Conservation (phyloP, 2,797 vertebrate species). For the Emydoidea blandingii region DNA sequence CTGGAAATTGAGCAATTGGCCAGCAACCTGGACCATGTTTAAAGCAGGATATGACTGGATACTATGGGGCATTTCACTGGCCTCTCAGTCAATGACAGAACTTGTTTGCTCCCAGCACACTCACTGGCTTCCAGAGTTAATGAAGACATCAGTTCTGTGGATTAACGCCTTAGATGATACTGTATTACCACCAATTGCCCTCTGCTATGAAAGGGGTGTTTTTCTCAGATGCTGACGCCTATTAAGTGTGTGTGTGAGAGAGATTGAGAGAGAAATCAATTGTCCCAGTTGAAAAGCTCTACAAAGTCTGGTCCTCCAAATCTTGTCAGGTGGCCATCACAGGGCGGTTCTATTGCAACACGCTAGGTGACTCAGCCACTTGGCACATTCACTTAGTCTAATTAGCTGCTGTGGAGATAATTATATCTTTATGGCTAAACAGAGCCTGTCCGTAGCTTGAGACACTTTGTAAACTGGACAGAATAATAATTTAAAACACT, state of each 20-base stretch:
- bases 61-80: rapidly evolving
- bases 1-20: neutral
- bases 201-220: conserved; percentile 57
- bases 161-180: conserved; percentile 62
- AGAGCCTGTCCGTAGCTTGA: conserved; percentile 58
- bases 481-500: conserved; percentile 65
- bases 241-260: conserved; percentile 14
- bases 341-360: conserved; percentile 67
- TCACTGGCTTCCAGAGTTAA: conserved; percentile 56
- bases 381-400: conserved; percentile 57
- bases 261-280: conserved; percentile 55
- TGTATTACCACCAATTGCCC: conserved; percentile 55
- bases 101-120: neutral
- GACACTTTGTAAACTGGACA: conserved; percentile 46
- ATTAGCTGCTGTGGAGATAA: conserved; percentile 45
- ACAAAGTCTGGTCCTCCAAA: conserved; percentile 31
- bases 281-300: conserved; percentile 50
- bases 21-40: neutral
- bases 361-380: conserved; percentile 21
- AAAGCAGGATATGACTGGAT: neutral
- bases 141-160: conserved; percentile 45
- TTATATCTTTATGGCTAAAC: conserved; percentile 65
- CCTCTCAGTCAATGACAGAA: conserved; percentile 29
- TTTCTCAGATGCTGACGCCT: conserved; percentile 38
- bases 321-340: conserved; percentile 24